Conservation (phyloP, 1,140 invertebrate species). For the Lineus longissimus region DNA sequence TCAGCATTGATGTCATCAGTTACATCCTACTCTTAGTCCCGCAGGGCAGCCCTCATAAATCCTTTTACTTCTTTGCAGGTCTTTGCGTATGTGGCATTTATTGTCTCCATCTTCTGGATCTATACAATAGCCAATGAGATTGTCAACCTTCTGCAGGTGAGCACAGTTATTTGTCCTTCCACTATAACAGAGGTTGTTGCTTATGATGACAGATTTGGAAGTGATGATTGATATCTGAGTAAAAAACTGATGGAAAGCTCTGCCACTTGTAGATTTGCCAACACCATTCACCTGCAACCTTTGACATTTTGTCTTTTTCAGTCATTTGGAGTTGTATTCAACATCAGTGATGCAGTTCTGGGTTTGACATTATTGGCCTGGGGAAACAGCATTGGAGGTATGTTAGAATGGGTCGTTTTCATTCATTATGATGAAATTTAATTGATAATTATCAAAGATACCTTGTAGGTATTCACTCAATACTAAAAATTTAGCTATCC, state of each 20-base stretch:
- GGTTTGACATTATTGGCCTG: conserved; percentile 69
- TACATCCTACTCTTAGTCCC: too few species aligned
- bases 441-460: background rate
- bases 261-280: too few species aligned
- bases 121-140: conserved; percentile 67
- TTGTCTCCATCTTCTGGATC: conserved; percentile 64
- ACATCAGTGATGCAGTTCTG: conserved; percentile 64
- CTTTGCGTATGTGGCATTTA: conserved; percentile 65
- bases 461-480: background rate
- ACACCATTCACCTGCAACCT: too few species aligned
- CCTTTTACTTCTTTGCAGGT: conserved; percentile 43
- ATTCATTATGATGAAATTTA: background rate
- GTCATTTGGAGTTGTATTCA: conserved; percentile 61
- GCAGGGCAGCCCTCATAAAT: background rate
- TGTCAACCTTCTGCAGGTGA: conserved; percentile 61
- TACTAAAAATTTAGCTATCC: background rate
- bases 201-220: background rate
- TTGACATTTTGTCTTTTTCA: conserved; percentile 25
- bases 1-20: too few species aligned
- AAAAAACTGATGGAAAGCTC: too few species aligned
- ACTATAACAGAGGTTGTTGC: background rate
- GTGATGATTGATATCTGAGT: too few species aligned
- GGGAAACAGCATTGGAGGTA: conserved; percentile 69
- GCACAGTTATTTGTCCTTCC: background rate
- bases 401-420: conserved; percentile 25